Conservation (phyloP, 2,888 invertebrate species). For the Agrilus biguttatus region DNA sequence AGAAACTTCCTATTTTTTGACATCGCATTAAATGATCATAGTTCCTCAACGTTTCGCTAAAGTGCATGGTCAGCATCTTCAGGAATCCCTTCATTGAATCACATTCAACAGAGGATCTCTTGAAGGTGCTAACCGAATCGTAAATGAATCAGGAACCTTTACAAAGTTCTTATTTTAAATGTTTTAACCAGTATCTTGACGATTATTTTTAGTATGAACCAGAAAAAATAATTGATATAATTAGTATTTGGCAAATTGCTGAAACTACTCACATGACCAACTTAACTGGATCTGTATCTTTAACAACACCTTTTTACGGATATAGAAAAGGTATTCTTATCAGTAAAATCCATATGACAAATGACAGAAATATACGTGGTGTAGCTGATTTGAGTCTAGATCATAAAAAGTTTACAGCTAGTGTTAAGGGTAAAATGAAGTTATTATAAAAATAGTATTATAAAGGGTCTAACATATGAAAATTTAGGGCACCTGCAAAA, state of each 20-base stretch:
- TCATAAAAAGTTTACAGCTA: conserved; percentile 50
- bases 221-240: conserved; percentile 49
- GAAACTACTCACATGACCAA: conserved; percentile 42
- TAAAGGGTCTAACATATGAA: neutral
- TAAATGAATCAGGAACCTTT: too few species aligned
- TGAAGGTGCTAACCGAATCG: too few species aligned
- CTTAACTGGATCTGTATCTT: conserved; percentile 48
- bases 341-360: conserved; percentile 49
- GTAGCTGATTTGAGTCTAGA: conserved; percentile 57
- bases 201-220: conserved; percentile 43
- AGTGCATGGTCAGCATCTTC: too few species aligned
- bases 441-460: neutral
- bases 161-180: neutral
- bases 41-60: too few species aligned
- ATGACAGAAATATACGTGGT: conserved; percentile 50
- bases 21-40: too few species aligned
- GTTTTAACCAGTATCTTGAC: neutral
- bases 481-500: conserved; percentile 47
- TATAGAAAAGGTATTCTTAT: conserved; percentile 53
- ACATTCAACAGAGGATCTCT: too few species aligned
- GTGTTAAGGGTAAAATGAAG: conserved; percentile 39
- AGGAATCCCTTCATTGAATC: too few species aligned
- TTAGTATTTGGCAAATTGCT: conserved; percentile 54
- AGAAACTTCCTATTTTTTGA: too few species aligned
- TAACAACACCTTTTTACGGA: conserved; percentile 54